Evolutionary conservation across 1,140 invertebrate species (phyloP).

Genomic region (Thalassaphorura encarpata): DNA sequence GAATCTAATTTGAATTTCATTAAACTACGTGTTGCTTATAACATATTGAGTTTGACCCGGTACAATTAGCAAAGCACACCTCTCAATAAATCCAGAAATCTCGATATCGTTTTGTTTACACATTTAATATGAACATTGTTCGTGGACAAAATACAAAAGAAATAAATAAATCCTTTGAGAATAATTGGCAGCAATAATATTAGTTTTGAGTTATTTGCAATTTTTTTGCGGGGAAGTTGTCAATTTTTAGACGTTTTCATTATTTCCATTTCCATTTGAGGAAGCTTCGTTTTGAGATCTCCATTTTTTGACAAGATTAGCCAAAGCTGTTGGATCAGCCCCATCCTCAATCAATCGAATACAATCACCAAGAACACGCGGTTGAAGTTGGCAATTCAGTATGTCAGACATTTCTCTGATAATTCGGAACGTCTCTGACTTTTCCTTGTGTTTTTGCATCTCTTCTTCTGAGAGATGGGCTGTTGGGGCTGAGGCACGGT

Average conservation of each 20-base stretch:
- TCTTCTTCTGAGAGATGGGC: no score
- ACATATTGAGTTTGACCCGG: no score
- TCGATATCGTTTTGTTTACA: background rate
- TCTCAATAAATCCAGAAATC: background rate
- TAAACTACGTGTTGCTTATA: no score
- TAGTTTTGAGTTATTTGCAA: background rate
- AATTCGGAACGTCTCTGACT: constrained; percentile 6
- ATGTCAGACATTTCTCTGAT: constrained; percentile 10
- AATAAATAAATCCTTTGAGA: no score
- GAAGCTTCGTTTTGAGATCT: background rate
- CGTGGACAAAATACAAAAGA: background rate
- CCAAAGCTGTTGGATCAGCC: background rate
- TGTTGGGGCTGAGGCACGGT: no score
- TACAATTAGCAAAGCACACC: no score
- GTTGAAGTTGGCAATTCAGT: background rate
- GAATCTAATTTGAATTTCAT: no score
- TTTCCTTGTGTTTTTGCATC: background rate
- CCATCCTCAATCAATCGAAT: constrained; percentile 9
- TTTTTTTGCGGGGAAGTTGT: background rate
- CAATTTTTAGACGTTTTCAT: background rate
- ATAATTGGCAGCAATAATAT: no score
- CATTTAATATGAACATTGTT: background rate
- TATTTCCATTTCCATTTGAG: background rate
- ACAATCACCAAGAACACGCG: background rate
- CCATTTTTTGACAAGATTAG: constrained; percentile 15